Conservation (phyloP, 2,797 vertebrate species). For the Arrhamphus sclerolepis region DNA sequence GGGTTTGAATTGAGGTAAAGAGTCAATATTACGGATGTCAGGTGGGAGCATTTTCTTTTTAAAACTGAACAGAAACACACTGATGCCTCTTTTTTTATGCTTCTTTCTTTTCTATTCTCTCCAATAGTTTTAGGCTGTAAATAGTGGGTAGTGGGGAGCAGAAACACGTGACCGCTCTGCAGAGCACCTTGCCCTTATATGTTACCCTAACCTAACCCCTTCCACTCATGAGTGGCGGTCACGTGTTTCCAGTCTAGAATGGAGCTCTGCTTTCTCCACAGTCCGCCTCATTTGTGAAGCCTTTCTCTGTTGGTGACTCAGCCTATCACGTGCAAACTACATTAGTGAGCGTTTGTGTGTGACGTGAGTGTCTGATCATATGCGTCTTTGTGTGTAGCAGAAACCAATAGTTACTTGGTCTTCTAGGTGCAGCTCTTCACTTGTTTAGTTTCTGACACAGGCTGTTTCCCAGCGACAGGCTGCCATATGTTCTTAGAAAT, state of each 20-base stretch:
- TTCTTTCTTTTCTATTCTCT: too few species aligned
- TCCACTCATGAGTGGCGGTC: conserved; percentile 5
- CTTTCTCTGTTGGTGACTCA: conserved; percentile 32
- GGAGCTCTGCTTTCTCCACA: too few species aligned
- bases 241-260: too few species aligned
- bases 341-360: conserved; percentile 40
- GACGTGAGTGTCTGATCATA: conserved; percentile 20
- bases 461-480: conserved; percentile 64
- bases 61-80: too few species aligned
- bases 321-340: conserved; percentile 32
- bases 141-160: conserved; percentile 50
- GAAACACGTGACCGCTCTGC: too few species aligned
- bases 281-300: conserved; percentile 18
- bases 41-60: too few species aligned
- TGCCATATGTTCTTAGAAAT: conserved; percentile 71
- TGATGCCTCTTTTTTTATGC: too few species aligned
- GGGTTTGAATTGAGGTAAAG: too few species aligned
- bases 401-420: conserved; percentile 46
- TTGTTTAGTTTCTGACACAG: conserved; percentile 59
- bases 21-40: too few species aligned
- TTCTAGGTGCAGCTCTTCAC: conserved; percentile 45
- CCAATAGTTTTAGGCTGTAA: conserved; percentile 27
- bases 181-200: too few species aligned
- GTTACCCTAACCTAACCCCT: too few species aligned
- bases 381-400: conserved; percentile 40